Evolutionary conservation across 2,113 vertebrate genomes (phyloP).

Genomic region (Atrichornis clamosus): DNA sequence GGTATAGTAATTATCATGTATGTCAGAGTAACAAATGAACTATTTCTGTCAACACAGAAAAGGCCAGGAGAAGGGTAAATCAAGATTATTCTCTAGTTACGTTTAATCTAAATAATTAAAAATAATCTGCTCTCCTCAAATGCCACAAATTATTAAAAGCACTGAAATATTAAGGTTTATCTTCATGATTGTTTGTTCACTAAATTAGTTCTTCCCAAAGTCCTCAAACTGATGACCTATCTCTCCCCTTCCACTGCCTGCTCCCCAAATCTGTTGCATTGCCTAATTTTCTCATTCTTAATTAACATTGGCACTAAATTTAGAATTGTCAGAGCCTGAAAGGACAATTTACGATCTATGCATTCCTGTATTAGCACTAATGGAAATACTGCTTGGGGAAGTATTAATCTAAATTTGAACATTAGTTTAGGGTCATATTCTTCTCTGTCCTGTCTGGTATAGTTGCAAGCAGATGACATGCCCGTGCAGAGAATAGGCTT

Average conservation of each 20-base stretch:
- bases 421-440: conserved; percentile 33
- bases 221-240: not conserved
- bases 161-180: not conserved
- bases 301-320: conserved; percentile 53
- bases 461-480: not conserved
- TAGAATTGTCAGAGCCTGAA: conserved; percentile 38
- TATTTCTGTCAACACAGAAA: conserved; percentile 29
- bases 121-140: not conserved
- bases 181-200: not conserved
- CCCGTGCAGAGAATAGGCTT: not conserved
- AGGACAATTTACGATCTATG: conserved; percentile 40
- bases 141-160: not conserved
- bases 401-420: conserved; percentile 56
- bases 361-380: conserved; percentile 47
- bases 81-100: not conserved
- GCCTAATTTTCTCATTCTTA: conserved; percentile 32
- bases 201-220: not conserved
- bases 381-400: conserved; percentile 36
- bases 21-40: conserved; percentile 13
- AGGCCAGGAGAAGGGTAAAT: not conserved
- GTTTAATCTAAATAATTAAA: not conserved
- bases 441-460: not conserved
- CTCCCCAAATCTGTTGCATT: conserved; percentile 12
- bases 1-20: conserved; percentile 3
- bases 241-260: not conserved